Evolutionary conservation across 2,888 invertebrate genomes (phyloP), one percentile per base, ranked within the genome.

Genomic region (Sesia apiformis): DNA sequence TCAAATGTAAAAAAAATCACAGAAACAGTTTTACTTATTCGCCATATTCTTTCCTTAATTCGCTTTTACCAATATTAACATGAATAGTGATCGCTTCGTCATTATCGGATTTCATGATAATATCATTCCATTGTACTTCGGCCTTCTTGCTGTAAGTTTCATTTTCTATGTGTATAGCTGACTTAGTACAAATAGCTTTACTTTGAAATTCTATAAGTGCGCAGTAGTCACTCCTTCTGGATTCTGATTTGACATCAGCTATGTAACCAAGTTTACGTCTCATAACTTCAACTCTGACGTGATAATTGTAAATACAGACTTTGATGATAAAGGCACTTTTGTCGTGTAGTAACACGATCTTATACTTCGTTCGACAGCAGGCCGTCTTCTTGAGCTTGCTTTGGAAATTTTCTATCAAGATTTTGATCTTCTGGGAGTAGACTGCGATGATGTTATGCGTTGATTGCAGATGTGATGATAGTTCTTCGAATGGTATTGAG

Each of bases 311-410:
- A 53, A 89, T 85, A 67, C 86, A 88, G 0, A 90, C 85, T 78
- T 90, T 88, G 66, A 90, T 86, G 46, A 89, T 81, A 59, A 90
- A 90, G 7, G 88, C 89, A 64, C 87, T 86, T 66, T 88, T 88
- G 58, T 88, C 82, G 57, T 87, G 79, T 0, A 90, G 72, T 3
- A 90, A 61, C 4, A 88, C 75, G 39, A 90, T 87, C 64, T 89
- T 89, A 70, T 90, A 90, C 60, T 90, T 90, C 1, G 89, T 87
- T 67, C 85, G 70, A 61, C 87, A 87, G 67, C 84, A 89, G 1
- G 88, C 88, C 2, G 89, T 88, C 59, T 86, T 86, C 65, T 85
- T 88, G 40, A 90, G 73, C 57, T 89, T 90, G 0, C 84, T 84
- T 63, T 88, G 86, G 72, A 90, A 89, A 69, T 88, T 88, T 64